Conservation (phyloP, 1,140 invertebrate species). For the Aphelinus certus region DNA sequence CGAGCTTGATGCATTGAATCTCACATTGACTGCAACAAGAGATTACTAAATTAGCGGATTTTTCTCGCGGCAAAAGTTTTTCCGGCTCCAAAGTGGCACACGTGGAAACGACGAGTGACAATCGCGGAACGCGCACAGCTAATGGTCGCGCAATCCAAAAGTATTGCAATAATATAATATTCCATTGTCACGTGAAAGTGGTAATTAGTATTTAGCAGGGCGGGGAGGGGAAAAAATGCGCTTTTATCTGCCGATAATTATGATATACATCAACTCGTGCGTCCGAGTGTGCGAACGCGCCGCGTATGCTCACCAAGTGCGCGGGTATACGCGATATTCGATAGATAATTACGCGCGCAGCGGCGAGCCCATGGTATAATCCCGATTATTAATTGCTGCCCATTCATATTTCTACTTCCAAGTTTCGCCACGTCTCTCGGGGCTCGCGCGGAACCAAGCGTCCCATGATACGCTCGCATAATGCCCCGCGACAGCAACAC, state of each 20-base stretch:
- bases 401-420: conserved; percentile 31
- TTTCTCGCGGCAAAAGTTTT: too few species aligned
- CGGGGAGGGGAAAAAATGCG: neutral
- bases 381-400: conserved; percentile 34
- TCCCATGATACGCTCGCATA: too few species aligned
- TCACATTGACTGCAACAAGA: too few species aligned
- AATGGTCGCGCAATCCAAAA: too few species aligned
- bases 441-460: too few species aligned
- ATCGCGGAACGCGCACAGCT: too few species aligned
- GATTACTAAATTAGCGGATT: too few species aligned
- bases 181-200: conserved; percentile 28
- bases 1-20: too few species aligned
- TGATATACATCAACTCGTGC: conserved; percentile 34
- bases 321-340: conserved; percentile 22
- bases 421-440: conserved; percentile 16
- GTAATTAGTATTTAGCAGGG: conserved; percentile 35
- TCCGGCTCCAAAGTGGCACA: too few species aligned
- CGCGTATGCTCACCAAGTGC: neutral
- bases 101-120: too few species aligned
- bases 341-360: conserved; percentile 29
- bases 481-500: neutral
- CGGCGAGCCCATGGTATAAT: neutral
- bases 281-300: neutral
- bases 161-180: conserved; percentile 12
- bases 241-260: conserved; percentile 39